phyloP scores from a whole-genome alignment of 2,113 vertebrate genomes.

The Dipodomys merriami region DNA sequence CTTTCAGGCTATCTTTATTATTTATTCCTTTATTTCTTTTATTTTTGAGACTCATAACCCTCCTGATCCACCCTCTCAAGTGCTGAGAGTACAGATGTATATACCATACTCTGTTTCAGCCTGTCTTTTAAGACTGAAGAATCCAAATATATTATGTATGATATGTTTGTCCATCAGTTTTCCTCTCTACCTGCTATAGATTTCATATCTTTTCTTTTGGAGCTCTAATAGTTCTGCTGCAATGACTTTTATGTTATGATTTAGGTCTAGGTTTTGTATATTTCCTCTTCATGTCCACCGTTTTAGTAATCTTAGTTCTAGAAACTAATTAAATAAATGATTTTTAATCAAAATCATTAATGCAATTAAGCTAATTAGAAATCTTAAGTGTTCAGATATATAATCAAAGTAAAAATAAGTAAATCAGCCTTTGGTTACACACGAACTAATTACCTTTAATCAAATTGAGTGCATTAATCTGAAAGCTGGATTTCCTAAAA shows the following conservation, averaged over 20 bases:
- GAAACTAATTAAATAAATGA: conserved; percentile 31
- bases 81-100: background rate
- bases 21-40: background rate
- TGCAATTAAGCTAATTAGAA: conserved; percentile 50
- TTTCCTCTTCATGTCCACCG: background rate
- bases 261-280: conserved; percentile 4
- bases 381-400: conserved; percentile 40
- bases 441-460: conserved; percentile 39
- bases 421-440: conserved; percentile 24
- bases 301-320: conserved; percentile 42
- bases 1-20: background rate
- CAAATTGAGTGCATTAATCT: conserved; percentile 26
- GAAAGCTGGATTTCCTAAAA: background rate
- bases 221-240: conserved; percentile 25
- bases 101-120: background rate
- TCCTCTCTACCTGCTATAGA: background rate
- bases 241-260: background rate
- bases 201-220: conserved; percentile 9
- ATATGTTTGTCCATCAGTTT: background rate
- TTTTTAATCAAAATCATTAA: conserved; percentile 47
- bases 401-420: conserved; percentile 55
- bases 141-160: background rate
- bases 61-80: background rate
- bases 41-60: background rate
- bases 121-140: conserved; percentile 46